phyloP scores from a whole-genome alignment of 2,113 vertebrate genomes.

The Atractosteus spatula region DNA sequence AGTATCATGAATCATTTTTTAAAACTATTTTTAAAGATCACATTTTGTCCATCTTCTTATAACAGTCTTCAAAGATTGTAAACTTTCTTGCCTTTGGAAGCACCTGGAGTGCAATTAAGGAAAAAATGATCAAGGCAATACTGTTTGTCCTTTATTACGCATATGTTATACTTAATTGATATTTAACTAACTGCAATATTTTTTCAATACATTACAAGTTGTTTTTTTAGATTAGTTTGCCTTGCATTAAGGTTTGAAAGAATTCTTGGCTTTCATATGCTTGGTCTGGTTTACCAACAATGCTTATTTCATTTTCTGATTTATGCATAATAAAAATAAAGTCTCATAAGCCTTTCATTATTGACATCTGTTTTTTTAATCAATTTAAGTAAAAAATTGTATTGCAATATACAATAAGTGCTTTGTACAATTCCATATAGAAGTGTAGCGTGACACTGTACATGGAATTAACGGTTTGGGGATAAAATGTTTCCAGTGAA shows the following conservation, averaged over 20 bases:
- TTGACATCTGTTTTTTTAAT: no score
- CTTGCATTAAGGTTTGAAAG: conserved; percentile 53
- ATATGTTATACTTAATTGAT: conserved; percentile 50
- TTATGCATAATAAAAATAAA: conserved; percentile 56
- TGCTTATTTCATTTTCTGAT: conserved; percentile 42
- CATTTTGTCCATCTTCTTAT: conserved; percentile 45
- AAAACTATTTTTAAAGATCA: conserved; percentile 37
- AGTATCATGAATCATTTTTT: conserved; percentile 1
- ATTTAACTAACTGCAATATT: conserved; percentile 48
- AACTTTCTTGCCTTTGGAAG: conserved; percentile 48
- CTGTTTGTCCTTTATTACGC: conserved; percentile 62
- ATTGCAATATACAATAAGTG: no score
- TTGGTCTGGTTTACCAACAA: conserved; percentile 56
- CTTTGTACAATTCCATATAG: no score
- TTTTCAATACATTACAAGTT: conserved; percentile 50
- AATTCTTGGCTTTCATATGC: conserved; percentile 48
- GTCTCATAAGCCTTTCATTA: conserved; percentile 9
- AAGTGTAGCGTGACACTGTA: no score
- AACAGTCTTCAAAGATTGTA: conserved; percentile 41
- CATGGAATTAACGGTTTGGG: no score
- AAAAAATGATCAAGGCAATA: conserved; percentile 47
- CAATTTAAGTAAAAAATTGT: no score
- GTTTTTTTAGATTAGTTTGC: conserved; percentile 53
- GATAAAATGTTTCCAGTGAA: conserved; percentile 24
- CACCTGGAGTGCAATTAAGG: conserved; percentile 70